Evolutionary conservation across 2,797 vertebrate species (phyloP).

Genomic region (Cyprinodon diabolis): DNA sequence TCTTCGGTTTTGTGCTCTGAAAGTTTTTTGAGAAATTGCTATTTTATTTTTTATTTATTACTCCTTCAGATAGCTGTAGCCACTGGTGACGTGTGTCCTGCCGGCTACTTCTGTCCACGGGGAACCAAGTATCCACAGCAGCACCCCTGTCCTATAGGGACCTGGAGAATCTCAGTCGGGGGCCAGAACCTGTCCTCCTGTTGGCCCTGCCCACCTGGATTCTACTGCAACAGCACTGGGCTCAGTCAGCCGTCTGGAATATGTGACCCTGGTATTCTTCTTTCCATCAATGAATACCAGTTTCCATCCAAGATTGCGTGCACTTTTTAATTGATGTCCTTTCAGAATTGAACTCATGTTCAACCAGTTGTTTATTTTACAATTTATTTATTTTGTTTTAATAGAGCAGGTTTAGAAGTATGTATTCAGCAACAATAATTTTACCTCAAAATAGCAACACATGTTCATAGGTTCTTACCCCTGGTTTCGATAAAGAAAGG

Average conservation of each 20-base stretch:
- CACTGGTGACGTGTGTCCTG: slow-evolving; percentile 85
- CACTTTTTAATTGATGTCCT: too few relatives aligned
- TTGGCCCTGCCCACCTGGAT: slow-evolving; percentile 83
- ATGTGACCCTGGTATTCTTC: slow-evolving; percentile 83
- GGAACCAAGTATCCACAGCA: slow-evolving; percentile 82
- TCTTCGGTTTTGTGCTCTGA: not conserved
- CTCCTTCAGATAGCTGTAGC: slow-evolving; percentile 76
- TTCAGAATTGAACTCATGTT: too few relatives aligned
- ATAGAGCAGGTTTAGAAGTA: too few relatives aligned
- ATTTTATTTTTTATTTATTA: not conserved
- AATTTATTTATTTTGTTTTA: too few relatives aligned
- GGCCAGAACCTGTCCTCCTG: slow-evolving; percentile 81
- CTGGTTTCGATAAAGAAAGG: too few relatives aligned
- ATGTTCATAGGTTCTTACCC: too few relatives aligned
- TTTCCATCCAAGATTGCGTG: too few relatives aligned
- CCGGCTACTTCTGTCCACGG: slow-evolving; percentile 83
- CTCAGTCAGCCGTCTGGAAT: slow-evolving; percentile 79
- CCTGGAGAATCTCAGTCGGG: slow-evolving; percentile 84
- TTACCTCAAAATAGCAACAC: too few relatives aligned
- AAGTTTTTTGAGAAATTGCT: not conserved
- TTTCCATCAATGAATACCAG: not conserved
- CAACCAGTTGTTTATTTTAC: too few relatives aligned
- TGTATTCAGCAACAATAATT: too few relatives aligned
- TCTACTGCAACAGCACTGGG: slow-evolving; percentile 84
- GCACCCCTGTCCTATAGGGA: slow-evolving; percentile 85